phyloP scores from a whole-genome alignment of 2,797 vertebrate genomes.

The Gallirallus australis region DNA sequence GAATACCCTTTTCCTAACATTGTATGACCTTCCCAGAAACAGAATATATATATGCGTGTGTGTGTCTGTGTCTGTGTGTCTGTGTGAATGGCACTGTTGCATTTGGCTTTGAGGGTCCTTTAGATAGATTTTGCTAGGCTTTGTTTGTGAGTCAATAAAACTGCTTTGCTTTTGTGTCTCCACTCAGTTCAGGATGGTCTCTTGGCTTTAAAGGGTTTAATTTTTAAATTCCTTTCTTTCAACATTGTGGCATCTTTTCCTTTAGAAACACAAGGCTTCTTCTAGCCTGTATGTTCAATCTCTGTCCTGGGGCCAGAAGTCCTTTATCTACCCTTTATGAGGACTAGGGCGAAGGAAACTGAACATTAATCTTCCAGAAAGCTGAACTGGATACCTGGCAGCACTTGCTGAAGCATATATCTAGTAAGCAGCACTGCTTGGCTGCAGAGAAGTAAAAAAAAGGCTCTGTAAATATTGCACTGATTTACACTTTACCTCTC shows the following conservation, averaged over 20 bases:
- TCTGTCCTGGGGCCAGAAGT: neutral
- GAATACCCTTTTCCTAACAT: neutral
- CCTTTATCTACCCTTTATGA: neutral
- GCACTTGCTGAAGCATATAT: neutral
- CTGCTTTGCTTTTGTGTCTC: neutral
- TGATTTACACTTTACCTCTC: neutral
- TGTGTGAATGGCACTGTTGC: neutral
- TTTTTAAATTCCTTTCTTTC: neutral
- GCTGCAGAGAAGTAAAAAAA: neutral
- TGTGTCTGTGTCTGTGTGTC: too few species aligned
- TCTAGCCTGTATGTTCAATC: neutral
- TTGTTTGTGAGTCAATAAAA: neutral
- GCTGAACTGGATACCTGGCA: neutral
- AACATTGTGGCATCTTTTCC: neutral
- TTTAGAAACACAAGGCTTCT: neutral
- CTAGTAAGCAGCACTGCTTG: neutral
- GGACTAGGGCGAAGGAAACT: neutral
- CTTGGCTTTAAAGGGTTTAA: neutral
- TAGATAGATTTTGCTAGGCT: neutral
- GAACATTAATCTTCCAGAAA: neutral
- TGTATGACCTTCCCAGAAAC: neutral
- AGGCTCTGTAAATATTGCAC: neutral
- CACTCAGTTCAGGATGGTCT: neutral
- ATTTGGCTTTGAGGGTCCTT: neutral
- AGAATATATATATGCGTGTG: neutral